Conservation (phyloP, 2,797 vertebrate genomes). For the Peromyscus melanophrys region DNA sequence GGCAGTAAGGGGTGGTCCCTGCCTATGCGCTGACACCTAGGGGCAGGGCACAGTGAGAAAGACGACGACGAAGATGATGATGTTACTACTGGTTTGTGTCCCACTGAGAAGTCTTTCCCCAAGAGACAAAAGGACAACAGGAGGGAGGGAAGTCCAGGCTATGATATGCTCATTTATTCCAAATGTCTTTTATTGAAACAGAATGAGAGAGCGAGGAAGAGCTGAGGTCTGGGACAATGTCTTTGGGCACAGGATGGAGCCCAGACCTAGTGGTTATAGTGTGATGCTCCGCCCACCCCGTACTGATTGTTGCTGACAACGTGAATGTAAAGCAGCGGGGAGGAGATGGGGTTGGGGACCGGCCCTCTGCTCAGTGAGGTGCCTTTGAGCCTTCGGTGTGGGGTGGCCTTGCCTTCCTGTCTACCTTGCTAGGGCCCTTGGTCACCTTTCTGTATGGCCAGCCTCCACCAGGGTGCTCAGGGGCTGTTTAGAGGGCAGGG, state of each 20-base stretch:
- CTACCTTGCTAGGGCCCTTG: constrained; percentile 40
- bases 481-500: constrained; percentile 91
- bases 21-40: not conserved
- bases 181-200: constrained; percentile 87
- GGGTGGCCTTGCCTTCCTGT: constrained; percentile 49
- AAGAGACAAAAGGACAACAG: constrained; percentile 59
- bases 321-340: constrained; percentile 74
- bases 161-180: constrained; percentile 79
- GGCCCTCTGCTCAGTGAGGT: constrained; percentile 51
- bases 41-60: not conserved
- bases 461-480: constrained; percentile 66
- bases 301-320: constrained; percentile 54
- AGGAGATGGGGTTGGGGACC: constrained; percentile 35
- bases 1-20: not conserved
- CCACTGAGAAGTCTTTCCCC: not conserved
- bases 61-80: too few relatives aligned
- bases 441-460: constrained; percentile 31
- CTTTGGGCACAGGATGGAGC: constrained; percentile 74
- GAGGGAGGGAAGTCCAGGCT: constrained; percentile 71
- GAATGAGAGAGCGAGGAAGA: constrained; percentile 79
- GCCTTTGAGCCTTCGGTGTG: constrained; percentile 38
- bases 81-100: not conserved
- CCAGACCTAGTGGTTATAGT: constrained; percentile 70
- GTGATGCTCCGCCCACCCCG: constrained; percentile 31
- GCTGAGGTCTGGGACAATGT: constrained; percentile 78